A percentile compares a stretch with the other conserved stretches of the same genome.
Evolutionary conservation across 2,797 vertebrate genomes (phyloP).

Genomic region (Gallirallus australis): DNA sequence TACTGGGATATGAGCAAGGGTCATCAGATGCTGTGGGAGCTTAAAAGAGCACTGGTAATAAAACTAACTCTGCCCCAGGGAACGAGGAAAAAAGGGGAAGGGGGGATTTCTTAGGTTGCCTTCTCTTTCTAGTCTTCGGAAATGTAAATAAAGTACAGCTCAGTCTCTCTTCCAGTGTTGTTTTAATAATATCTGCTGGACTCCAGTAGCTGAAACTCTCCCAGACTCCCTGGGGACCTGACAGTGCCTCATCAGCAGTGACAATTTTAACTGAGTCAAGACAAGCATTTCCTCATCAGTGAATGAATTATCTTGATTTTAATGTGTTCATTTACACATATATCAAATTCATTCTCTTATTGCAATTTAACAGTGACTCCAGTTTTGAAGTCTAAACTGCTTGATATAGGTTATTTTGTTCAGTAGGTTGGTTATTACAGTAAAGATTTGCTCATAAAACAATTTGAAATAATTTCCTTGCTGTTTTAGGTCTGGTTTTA

Average conservation of each 20-base stretch:
- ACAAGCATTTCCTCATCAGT: not conserved
- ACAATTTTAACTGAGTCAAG: not conserved
- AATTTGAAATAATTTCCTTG: constrained; percentile 12
- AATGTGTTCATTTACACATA: not conserved
- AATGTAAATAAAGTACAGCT: not conserved
- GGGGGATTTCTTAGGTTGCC: rapidly evolving
- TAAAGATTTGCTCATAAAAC: constrained; percentile 10
- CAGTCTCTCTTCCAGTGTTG: not conserved
- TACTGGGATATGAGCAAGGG: not conserved
- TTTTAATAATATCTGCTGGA: not conserved
- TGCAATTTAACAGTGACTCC: not conserved
- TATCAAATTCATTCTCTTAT: not conserved
- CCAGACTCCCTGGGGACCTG: not conserved
- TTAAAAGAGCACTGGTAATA: not conserved
- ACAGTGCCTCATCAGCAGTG: not conserved
- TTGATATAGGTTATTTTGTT: not conserved
- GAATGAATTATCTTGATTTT: constrained; percentile 11
- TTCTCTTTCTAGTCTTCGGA: not conserved
- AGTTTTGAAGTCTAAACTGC: not conserved
- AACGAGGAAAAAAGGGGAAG: not conserved
- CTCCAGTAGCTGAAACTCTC: not conserved
- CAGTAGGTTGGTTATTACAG: not conserved
- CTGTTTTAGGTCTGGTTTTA: not conserved
- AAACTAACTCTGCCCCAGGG: not conserved
- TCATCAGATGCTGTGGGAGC: not conserved